Conservation (phyloP, 2,888 invertebrate species). For the Calameuta filiformis region DNA sequence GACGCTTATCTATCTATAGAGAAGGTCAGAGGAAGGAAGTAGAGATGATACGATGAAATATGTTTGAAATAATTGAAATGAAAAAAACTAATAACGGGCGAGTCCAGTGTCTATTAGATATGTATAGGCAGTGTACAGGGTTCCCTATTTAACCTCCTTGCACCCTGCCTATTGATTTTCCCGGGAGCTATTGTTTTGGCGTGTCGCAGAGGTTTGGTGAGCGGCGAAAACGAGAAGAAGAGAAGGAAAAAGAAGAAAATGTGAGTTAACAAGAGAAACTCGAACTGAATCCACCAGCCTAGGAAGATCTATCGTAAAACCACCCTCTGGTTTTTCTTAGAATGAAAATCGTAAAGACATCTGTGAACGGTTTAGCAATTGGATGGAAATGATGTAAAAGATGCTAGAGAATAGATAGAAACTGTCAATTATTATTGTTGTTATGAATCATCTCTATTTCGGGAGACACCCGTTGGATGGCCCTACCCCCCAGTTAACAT, state of each 20-base stretch:
- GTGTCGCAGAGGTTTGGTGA: conserved; percentile 30
- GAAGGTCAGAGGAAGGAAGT: not conserved
- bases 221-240: not conserved
- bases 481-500: conserved; percentile 26
- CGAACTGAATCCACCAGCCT: not conserved
- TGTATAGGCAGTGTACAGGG: conserved; percentile 8
- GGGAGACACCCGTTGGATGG: conserved; percentile 53
- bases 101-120: not conserved
- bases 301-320: not conserved
- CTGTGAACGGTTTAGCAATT: not conserved
- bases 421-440: conserved; percentile 36
- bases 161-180: conserved; percentile 58
- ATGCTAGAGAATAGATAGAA: not conserved
- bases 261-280: not conserved
- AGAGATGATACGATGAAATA: not conserved
- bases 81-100: not conserved
- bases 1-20: not conserved
- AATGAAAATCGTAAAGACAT: not conserved
- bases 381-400: not conserved
- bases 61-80: not conserved
- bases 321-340: not conserved
- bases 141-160: conserved; percentile 51
- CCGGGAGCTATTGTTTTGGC: conserved; percentile 55
- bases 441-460: conserved; percentile 62
- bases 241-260: not conserved